phyloP scores from a whole-genome alignment of 2,888 invertebrate species.

The Metalampra italica region DNA sequence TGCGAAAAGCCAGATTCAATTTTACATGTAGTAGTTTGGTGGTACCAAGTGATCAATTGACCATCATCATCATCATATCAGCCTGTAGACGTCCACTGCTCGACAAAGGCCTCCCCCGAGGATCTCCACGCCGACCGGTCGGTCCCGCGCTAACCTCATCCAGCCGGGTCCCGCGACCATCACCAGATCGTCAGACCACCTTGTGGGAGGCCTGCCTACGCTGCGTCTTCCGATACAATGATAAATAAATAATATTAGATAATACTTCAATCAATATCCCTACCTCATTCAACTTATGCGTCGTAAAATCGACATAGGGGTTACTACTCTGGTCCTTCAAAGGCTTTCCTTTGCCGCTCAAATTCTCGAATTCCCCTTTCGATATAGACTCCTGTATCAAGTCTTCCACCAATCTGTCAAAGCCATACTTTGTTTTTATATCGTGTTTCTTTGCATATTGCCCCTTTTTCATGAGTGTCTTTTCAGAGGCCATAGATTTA shows the following conservation, averaged over 20 bases:
- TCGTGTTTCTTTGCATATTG: conserved; percentile 81
- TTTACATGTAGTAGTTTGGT: no score
- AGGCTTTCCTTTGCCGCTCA: conserved; percentile 90
- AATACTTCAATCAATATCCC: conserved; percentile 6
- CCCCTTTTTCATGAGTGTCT: conserved; percentile 82
- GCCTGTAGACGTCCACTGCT: no score
- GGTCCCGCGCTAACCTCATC: no score
- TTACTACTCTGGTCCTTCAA: conserved; percentile 83
- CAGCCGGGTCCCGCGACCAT: no score
- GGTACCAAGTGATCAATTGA: no score
- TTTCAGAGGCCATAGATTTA: conserved; percentile 80
- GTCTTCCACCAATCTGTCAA: conserved; percentile 94
- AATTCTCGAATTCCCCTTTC: conserved; percentile 92
- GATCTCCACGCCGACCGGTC: no score
- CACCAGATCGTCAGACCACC: no score
- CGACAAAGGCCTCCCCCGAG: no score
- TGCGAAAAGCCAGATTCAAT: no score
- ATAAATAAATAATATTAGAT: background rate
- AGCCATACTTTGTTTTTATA: conserved; percentile 88
- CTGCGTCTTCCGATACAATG: no score
- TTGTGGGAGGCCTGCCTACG: no score
- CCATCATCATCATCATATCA: no score
- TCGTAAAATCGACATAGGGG: conserved; percentile 93
- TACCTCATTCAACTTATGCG: conserved; percentile 90
- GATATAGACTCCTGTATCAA: conserved; percentile 94